Conservation (phyloP, 2,888 invertebrate species). For the Drosophila koepferae region DNA sequence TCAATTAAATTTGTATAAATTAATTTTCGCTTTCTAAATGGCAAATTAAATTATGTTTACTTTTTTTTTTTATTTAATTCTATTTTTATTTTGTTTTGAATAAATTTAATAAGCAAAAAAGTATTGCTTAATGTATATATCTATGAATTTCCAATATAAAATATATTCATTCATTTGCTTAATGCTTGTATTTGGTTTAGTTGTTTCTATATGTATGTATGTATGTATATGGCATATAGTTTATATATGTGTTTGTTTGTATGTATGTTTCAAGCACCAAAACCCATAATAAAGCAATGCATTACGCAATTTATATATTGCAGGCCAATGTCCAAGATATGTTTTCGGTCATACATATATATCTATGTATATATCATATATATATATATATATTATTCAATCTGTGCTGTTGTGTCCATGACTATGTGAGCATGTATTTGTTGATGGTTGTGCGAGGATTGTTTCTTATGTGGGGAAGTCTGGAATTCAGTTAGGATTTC, state of each 20-base stretch:
- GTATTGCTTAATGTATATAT: conserved; percentile 29
- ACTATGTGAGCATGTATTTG: conserved; percentile 20
- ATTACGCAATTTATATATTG: conserved; percentile 70
- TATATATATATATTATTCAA: conserved; percentile 45
- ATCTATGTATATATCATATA: conserved; percentile 39
- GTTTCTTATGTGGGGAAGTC: conserved; percentile 27
- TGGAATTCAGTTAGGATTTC: neutral
- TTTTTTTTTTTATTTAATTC: neutral
- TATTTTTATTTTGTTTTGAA: neutral
- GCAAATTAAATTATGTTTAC: conserved; percentile 8
- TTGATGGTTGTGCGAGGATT: conserved; percentile 40
- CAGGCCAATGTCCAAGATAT: conserved; percentile 81
- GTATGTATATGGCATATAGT: neutral
- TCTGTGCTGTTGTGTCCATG: conserved; percentile 16
- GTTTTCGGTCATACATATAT: conserved; percentile 76
- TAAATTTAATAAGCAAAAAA: conserved; percentile 22
- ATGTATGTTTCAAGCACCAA: conserved; percentile 35
- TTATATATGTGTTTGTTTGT: conserved; percentile 1
- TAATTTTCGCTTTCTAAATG: neutral
- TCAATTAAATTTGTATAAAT: conserved; percentile 9
- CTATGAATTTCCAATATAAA: conserved; percentile 40
- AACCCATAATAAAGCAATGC: conserved; percentile 72
- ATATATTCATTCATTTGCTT: conserved; percentile 22
- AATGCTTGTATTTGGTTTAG: conserved; percentile 14
- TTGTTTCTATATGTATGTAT: conserved; percentile 20